phyloP scores from a whole-genome alignment of 2,113 vertebrate species.

The Etia nguti region DNA sequence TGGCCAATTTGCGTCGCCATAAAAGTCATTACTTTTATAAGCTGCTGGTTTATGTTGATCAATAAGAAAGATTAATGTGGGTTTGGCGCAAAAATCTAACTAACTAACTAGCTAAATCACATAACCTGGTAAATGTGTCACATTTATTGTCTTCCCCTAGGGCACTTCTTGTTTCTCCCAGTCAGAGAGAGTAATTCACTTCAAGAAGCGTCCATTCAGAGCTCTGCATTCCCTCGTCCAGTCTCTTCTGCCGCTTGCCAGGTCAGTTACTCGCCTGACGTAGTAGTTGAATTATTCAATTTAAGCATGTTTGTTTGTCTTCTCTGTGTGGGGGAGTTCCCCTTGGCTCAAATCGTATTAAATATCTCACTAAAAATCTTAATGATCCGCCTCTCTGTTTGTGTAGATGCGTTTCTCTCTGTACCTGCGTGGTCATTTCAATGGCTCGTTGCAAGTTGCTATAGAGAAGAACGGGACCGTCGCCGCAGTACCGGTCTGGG shows the following conservation, averaged over 20 bases:
- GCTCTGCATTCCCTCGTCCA: conserved; percentile 69
- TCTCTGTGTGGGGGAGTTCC: not conserved
- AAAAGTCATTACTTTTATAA: not conserved
- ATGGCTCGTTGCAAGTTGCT: conserved; percentile 78
- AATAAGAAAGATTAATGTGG: not conserved
- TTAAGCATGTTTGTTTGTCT: not conserved
- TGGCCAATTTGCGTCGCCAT: not conserved
- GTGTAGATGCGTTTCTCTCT: conserved; percentile 81
- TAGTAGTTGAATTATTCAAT: not conserved
- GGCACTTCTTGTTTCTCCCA: conserved; percentile 80
- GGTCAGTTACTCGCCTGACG: conserved; percentile 56
- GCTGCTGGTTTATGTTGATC: not conserved
- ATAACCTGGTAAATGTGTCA: not conserved
- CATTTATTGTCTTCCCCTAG: conserved; percentile 54
- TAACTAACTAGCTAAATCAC: not conserved
- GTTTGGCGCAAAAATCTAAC: not conserved
- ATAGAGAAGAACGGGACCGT: conserved; percentile 66
- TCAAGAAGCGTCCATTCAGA: conserved; percentile 64
- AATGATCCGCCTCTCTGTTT: not conserved
- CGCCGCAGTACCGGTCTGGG: conserved; percentile 65
- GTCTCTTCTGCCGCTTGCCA: conserved; percentile 68
- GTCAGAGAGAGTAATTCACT: conserved; percentile 55
- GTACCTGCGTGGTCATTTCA: conserved; percentile 78
- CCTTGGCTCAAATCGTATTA: not conserved
- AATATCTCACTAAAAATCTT: not conserved